Evolutionary conservation across 53 echinoderm and acorn worm species (phyloP), one percentile per base, ranked within the genome.

Genomic region (Holothuria leucospilota): DNA sequence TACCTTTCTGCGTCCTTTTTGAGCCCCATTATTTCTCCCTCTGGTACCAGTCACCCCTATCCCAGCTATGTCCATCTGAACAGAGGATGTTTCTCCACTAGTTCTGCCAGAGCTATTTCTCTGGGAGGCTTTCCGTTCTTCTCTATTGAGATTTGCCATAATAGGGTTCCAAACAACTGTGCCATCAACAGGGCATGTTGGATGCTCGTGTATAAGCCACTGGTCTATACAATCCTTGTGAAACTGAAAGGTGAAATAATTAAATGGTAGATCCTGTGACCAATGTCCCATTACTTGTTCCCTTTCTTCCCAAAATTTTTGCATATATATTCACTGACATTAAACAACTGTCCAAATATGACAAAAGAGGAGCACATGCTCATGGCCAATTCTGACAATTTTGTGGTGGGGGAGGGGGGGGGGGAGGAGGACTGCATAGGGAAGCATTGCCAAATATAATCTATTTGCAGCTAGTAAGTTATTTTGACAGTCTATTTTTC

Each of bases 151-250:
- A 27, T 86, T 82, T 20, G 78, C 84, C 25, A 72, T 85, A 62
- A 91, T 42, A 25, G 95, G 93, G 56, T 90, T 95, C 91, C 95
- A 94, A 25, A 97, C 95, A 7, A 92, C 84, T 8, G 93, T 93
- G 3, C 98, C 98, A 71, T 97, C 98, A 15, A 97, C 89, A 11
- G 98, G 98, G 66, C 98, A 97, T 6, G 98, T 97, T 60, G 94
- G 93, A 71, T 95, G 95, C 63, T 97, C 90, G 53, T 97, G 98
- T 0, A 95, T 86, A 13, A 97, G 89, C 98, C 98, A 97, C 53
- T 90, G 95, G 69, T 95, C 94, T 46, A 97, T 97, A 85, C 98
- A 97, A 2, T 71, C 77, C 29, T 85, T 86, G 81, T 97, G 98
- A 80, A 95, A 97, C 98, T 97, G 79, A 13, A 27, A 52, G 11